These are phyloP conservation scores for Psettodes erumei DNA, from an alignment of 2,113 vertebrate genomes.

Conservation along the genomic window DNA sequence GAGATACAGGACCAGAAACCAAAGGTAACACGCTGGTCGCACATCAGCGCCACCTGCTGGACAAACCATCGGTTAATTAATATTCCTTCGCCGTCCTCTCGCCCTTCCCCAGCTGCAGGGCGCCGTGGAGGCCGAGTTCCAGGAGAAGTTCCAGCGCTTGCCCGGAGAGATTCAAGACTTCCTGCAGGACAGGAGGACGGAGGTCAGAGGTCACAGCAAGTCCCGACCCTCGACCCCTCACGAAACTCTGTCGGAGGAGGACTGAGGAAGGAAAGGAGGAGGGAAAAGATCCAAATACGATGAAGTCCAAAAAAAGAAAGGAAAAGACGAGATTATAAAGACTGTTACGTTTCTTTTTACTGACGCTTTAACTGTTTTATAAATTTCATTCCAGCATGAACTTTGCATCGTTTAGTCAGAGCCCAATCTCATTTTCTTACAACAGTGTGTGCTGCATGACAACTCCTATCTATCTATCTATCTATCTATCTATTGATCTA, in stretches of 20 bases:
- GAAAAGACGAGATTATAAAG: slow-evolving; percentile 17
- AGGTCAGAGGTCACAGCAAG: slow-evolving; percentile 68
- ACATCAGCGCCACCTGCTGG: background rate
- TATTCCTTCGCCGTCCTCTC: too few relatives aligned
- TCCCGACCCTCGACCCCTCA: slow-evolving; percentile 70
- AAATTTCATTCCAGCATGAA: slow-evolving; percentile 56
- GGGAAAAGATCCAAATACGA: background rate
- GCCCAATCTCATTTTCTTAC: slow-evolving; percentile 9
- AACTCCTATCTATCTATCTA: slow-evolving; percentile 48
- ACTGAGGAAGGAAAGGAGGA: slow-evolving; percentile 44
- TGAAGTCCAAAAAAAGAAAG: background rate
- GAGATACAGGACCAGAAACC: slow-evolving; percentile 95
- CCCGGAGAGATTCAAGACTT: slow-evolving; percentile 95
- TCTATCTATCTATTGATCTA: slow-evolving; percentile 45
- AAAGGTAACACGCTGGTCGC: slow-evolving; percentile 85
- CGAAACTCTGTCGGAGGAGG: slow-evolving; percentile 74
- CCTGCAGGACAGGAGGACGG: slow-evolving; percentile 87
- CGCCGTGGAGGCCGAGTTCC: slow-evolving; percentile 92
- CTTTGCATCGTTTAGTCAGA: slow-evolving; percentile 42
- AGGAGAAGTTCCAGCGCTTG: slow-evolving; percentile 94
- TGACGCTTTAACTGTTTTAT: slow-evolving; percentile 43
- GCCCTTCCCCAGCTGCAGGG: slow-evolving; percentile 87
- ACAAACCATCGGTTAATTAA: background rate
- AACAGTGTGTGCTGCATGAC: slow-evolving; percentile 57
- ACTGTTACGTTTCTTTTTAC: slow-evolving; percentile 68